Evolutionary conservation across 92 coral and sea anemone species (phyloP).

Genomic region (Isaurus tuberculatus): DNA sequence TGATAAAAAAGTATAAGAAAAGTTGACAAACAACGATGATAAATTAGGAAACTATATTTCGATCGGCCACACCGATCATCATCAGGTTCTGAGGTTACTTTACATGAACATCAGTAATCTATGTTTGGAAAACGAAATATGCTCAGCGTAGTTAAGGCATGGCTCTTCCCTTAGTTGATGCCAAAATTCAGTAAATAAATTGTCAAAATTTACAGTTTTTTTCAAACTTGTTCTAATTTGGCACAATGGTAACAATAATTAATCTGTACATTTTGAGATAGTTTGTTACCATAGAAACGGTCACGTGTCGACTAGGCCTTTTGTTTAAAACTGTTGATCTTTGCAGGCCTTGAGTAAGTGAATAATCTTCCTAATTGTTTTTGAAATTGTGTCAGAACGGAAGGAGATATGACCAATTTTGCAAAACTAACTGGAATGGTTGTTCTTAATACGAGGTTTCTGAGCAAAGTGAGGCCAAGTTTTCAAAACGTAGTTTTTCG

Average conservation of each 20-base stretch:
- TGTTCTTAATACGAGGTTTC: conserved; percentile 5
- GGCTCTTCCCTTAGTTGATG: conserved; percentile 5
- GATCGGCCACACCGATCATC: no score
- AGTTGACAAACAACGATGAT: no score
- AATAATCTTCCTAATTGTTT: conserved; percentile 5
- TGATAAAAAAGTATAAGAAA: no score
- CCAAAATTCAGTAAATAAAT: conserved; percentile 29
- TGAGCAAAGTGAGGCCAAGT: neutral
- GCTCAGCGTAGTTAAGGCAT: conserved; percentile 45
- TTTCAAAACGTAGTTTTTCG: neutral
- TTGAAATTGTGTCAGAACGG: neutral
- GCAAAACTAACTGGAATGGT: conserved; percentile 34
- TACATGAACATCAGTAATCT: no score
- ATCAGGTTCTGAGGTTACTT: no score
- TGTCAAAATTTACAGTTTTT: conserved; percentile 23
- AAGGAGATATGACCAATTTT: conserved; percentile 9
- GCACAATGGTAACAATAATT: neutral
- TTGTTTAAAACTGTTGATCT: neutral
- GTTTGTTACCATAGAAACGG: conserved; percentile 22
- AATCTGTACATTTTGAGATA: neutral
- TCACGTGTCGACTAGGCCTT: conserved; percentile 12
- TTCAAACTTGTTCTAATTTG: conserved; percentile 19
- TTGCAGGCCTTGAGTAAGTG: conserved; percentile 28
- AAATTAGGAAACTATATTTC: no score
- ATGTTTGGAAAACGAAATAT: no score